Conservation (phyloP, 1,140 invertebrate genomes). For the roundworm (Caenorhabditis elegans) region WBcel235 BX284604.4:8006501-8007000, state of each 20-base stretch:
- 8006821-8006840: no score
- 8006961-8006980: conserved; percentile 31
- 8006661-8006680: background rate
- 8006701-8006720: no score
- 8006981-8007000: no score
- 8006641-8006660: conserved; percentile 17
- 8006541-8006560: background rate
- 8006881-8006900: background rate
- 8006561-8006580: background rate
- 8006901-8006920: conserved; percentile 18
- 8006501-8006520: conserved; percentile 5
- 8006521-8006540: conserved; percentile 18
- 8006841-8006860: no score
- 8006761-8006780: no score
- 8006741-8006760: no score
- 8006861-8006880: background rate
- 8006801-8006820: no score
- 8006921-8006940: background rate
- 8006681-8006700: background rate
- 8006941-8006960: conserved; percentile 26
- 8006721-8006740: no score
- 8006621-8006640: conserved; percentile 26
- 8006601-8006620: conserved; percentile 26
- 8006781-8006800: no score
- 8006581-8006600: background rate